These are phyloP conservation scores for Tragulus kanchil DNA, from an alignment of 2,113 vertebrate species.

Conservation along the genomic window DNA sequence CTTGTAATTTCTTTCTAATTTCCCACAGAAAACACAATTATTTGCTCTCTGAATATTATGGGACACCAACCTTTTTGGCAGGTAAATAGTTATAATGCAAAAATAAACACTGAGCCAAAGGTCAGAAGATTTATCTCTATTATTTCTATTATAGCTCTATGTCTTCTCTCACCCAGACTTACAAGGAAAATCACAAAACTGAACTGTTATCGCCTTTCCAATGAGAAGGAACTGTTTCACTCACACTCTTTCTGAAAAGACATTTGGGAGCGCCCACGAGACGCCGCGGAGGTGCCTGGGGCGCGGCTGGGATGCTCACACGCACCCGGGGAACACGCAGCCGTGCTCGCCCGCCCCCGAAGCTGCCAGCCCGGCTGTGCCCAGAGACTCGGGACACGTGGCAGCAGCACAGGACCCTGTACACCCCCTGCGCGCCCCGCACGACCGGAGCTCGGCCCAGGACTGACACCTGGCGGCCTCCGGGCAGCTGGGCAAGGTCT, in stretches of 20 bases:
- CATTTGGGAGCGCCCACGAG: rapidly evolving
- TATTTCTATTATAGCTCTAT: not conserved
- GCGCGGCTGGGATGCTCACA: rapidly evolving
- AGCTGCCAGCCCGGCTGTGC: rapidly evolving
- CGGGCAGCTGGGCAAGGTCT: no score
- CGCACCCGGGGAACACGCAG: rapidly evolving
- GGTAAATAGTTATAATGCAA: no score
- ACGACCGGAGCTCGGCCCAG: not conserved
- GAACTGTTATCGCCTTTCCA: not conserved
- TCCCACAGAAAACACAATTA: not conserved
- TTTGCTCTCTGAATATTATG: not conserved
- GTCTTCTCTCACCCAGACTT: no score
- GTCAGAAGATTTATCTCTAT: not conserved
- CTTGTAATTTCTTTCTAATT: not conserved
- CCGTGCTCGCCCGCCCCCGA: no score
- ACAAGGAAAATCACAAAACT: no score
- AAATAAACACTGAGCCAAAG: not conserved
- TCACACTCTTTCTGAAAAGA: not conserved
- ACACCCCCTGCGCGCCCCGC: no score
- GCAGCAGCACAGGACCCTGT: rapidly evolving
- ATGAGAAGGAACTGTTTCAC: not conserved
- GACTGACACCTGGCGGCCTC: rapidly evolving
- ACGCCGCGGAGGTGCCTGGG: rapidly evolving
- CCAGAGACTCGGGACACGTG: rapidly evolving
- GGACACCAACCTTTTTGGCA: not conserved